These are phyloP conservation scores for Crocodylus rhombifer DNA, from an alignment of 2,797 vertebrate species.

Conservation along the genomic window DNA sequence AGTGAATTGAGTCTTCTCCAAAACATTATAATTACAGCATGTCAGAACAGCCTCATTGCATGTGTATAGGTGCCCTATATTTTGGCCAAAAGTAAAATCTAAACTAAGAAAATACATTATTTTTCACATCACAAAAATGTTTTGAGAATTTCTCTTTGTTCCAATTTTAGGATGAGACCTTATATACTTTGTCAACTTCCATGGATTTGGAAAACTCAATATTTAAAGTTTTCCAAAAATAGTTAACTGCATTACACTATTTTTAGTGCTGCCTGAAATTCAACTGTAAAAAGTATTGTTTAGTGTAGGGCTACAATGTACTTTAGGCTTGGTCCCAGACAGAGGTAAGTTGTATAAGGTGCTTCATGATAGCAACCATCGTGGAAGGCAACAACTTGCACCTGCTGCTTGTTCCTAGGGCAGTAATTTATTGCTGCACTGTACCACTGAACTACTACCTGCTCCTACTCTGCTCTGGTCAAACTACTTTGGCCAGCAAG, in stretches of 20 bases:
- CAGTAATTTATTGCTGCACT: not conserved
- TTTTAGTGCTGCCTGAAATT: not conserved
- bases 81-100: not conserved
- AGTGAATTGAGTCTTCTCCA: no score
- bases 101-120: not conserved
- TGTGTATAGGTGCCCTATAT: no score
- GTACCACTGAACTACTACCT: not conserved
- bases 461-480: not conserved
- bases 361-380: not conserved
- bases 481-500: not conserved
- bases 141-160: not conserved
- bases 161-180: not conserved
- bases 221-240: not conserved
- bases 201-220: not conserved
- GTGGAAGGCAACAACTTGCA: not conserved
- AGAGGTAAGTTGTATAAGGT: not conserved
- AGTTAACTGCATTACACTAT: not conserved
- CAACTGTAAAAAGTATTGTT: not conserved
- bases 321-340: not conserved
- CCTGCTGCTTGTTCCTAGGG: accelerated
- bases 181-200: no score
- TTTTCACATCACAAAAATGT: not conserved
- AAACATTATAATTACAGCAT: no score
- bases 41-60: no score
- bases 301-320: not conserved